These are phyloP conservation scores for Malacoctenus gilli DNA, from an alignment of 2,797 vertebrate genomes.

Conservation along the genomic window DNA sequence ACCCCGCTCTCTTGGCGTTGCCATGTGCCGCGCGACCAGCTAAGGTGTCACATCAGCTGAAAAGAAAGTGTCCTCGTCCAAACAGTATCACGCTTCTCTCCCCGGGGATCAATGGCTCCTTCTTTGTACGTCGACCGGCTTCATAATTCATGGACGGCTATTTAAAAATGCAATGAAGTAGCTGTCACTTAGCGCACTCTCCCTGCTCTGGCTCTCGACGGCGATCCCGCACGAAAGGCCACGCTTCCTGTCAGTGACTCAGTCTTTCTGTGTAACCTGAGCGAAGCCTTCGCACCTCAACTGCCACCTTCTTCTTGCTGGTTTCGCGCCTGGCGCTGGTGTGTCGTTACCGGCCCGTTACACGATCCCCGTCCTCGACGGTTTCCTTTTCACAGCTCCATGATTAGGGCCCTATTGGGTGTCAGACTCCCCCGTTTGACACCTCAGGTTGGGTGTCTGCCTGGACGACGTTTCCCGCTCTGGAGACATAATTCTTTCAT, in stretches of 20 bases:
- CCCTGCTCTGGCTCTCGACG: conserved; percentile 66
- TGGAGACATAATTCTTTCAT: conserved; percentile 26
- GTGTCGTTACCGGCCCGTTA: conserved; percentile 77
- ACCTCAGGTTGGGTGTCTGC: conserved; percentile 73
- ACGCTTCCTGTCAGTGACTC: conserved; percentile 82
- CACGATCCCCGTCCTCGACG: conserved; percentile 57
- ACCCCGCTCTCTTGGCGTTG: conserved; percentile 62
- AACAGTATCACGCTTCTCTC: conserved; percentile 75
- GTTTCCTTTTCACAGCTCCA: conserved; percentile 80
- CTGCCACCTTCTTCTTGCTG: conserved; percentile 69
- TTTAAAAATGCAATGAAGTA: conserved; percentile 82
- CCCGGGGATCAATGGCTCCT: conserved; percentile 69
- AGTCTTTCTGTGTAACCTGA: conserved; percentile 85
- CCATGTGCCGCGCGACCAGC: conserved; percentile 73
- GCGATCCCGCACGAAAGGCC: conserved; percentile 65
- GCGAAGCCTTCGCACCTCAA: conserved; percentile 60
- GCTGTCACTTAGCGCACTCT: conserved; percentile 81
- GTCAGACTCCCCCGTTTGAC: conserved; percentile 65
- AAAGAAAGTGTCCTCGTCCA: conserved; percentile 84
- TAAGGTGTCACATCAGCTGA: conserved; percentile 80
- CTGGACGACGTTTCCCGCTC: conserved; percentile 22
- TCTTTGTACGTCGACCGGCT: conserved; percentile 67
- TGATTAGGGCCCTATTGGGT: conserved; percentile 76
- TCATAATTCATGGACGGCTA: conserved; percentile 75
- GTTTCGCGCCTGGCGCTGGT: conserved; percentile 60